Base-by-base conservation (phyloP, 2,113 vertebrate genomes). In the Marmota flaviventris region DNA sequence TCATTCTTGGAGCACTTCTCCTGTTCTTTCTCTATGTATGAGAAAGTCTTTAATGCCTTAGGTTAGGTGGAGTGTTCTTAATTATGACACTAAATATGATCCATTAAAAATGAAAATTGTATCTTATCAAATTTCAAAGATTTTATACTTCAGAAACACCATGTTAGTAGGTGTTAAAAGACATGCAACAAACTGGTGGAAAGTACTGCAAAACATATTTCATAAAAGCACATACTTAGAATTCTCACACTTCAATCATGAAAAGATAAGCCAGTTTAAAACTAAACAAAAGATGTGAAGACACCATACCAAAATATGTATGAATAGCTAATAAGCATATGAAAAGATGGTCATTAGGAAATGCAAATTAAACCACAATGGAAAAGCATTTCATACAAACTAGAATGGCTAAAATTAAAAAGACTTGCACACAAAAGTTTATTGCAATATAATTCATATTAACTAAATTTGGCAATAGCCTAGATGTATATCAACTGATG, bases 91-190 rank as follows among this genome's bases (percentile, higher is more conserved):
- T 13, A 91, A 82, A 91, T 37, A 82, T 5, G 42, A 29, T 72
- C 78, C 51, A 69, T 69, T 89, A 37, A 90, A 79, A 69, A 82
- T 58, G 56, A 58, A 7, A 58, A 58, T 58, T 2, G 56, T 58
- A 58, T 58, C 20, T 58, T 48, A 70, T 83, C 29, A 83, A 91
- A 82, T 82, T 91, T 83, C 29, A 86, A 84, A 92, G 72, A 16
- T 29, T 48, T 63, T 63, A 53, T 20, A 79, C 84, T 91, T 91
- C 11, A 81, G 65, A 79, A 73, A 73, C 27, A 87, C 27, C 16
- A 45, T 87, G 27, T 73, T 75, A 73, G 39, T 67, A 65, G 27
- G 29, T 20, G 14, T 92, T 65, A 92, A 86, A 92, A 73, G 32
- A 88, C 42, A 25, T 89, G 51, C 32, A 76, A 77, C 25, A 70